Evolutionary conservation across 1,140 invertebrate species (phyloP), one percentile per base, ranked within the genome.

Genomic region (Aporrectodea caliginosa): DNA sequence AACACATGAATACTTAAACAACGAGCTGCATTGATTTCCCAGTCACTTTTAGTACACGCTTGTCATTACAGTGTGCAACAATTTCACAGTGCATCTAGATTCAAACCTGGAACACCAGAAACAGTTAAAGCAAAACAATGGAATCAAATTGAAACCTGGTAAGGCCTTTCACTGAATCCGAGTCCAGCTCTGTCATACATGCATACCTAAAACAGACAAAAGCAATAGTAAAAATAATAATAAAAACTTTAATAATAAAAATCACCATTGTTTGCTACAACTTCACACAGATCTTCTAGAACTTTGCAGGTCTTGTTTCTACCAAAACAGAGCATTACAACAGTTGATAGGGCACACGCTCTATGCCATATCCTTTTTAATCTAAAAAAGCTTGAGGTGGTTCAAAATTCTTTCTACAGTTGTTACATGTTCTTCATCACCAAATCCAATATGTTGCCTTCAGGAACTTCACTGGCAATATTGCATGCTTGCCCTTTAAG

Each of bases 161-260:
- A 69, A 34, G 87, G 87, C 77, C 87, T 79, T 30, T 88, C 87
- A 83, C 87, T 88, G 81, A 87, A 87, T 2, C 87, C 87, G 14
- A 88, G 75, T 2, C 87, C 87, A 78, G 86, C 87, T 82, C 87
- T 82, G 81, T 88, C 87, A 84, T 88, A 88, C 29, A 87, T 79
- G 84, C 87, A 88, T 29, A 88, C 86, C 85, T 87, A 79, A 6
- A 83, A 83, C n/a, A n/a, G n/a, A n/a, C n/a, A 68, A 75, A 71
- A 33, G 69, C 77, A 78, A 58, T 22, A 58, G 43, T 58, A 12
- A 75, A 78, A 78, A 31, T 75, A 16, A 43, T 29, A 27, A 68
- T 32, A 79, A 71, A 32, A 77, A 79, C 79, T 78, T 76, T 14
- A 77, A 73, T 33, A 16, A 76, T 1, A 35, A 33, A 22, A 73